Evolutionary conservation across 1,140 invertebrate species (phyloP).

Genomic region (Drosophila pseudoananassae): DNA sequence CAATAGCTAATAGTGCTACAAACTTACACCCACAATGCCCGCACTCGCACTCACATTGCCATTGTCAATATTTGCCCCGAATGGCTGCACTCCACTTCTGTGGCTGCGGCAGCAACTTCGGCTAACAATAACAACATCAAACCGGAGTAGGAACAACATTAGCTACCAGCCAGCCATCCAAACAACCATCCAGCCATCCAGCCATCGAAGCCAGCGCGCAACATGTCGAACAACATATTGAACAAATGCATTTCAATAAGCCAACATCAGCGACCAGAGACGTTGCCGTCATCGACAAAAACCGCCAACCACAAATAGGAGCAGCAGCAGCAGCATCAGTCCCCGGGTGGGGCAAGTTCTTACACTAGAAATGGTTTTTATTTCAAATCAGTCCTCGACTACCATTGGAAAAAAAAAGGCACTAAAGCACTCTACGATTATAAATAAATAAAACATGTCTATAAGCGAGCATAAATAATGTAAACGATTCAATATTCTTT

Average conservation of each 20-base stretch:
- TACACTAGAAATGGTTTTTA: conserved; percentile 5
- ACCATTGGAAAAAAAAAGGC: too few relatives aligned
- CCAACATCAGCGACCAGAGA: conserved; percentile 64
- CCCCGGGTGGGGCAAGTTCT: conserved; percentile 36
- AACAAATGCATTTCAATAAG: conserved; percentile 82
- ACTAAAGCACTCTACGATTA: background rate
- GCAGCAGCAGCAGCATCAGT: conserved; percentile 25
- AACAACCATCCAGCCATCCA: conserved; percentile 15
- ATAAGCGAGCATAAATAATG: background rate
- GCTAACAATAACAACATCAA: conserved; percentile 62
- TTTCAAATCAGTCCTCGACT: too few relatives aligned
- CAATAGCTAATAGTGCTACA: conserved; percentile 80
- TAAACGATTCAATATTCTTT: background rate
- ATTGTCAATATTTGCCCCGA: conserved; percentile 80
- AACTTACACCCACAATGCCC: conserved; percentile 68
- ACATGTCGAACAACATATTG: conserved; percentile 79
- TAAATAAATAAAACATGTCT: background rate
- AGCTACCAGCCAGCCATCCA: conserved; percentile 30
- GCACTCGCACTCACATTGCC: conserved; percentile 51
- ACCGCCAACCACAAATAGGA: conserved; percentile 55
- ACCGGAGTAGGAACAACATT: conserved; percentile 49
- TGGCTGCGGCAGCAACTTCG: conserved; percentile 63
- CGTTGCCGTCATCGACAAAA: conserved; percentile 52
- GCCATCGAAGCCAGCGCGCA: conserved; percentile 35
- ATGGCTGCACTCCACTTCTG: conserved; percentile 53